Evolutionary conservation across 2,113 vertebrate genomes (phyloP), one percentile per base, ranked within the genome.

Genomic region (Epinephelus cyanopodus): DNA sequence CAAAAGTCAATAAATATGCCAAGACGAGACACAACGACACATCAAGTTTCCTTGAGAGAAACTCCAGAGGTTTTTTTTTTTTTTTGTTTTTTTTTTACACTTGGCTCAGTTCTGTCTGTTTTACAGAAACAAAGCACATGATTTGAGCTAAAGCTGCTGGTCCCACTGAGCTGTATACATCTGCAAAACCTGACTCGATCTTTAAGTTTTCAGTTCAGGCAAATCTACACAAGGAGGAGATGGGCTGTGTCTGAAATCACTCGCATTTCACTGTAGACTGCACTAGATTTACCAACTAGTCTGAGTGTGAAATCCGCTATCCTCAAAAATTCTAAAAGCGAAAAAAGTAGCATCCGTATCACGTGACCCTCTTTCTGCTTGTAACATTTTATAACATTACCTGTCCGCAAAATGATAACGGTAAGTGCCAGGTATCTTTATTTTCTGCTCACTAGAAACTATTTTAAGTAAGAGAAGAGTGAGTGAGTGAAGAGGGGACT

Each of bases 1-100:
- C 88, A 77, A 73, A 82, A 78, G 64, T 89, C 76, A 85, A 83
- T 83, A 86, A 86, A 86, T 79, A 88, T 74, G 66, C 48, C 73
- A 67, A 83, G 56, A 86, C 18, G 12, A 64, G 33, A 83, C 72
- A 82, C 75, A 69, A 71, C 52, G 73, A 79, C 37, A 79, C 79
- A 82, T 78, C 57, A 60, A 29, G 50, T 42, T 82, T 29, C 64
- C 71, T 39, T 79, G 52, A 72, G 63, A 70, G 66, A 71, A 60
- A 53, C 83, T 69, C 50, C 78, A 77, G 53, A 84, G 25, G 64
- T 89, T 79, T 67, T 45, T 53, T 74, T 74, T 39, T 42, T 64
- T 61, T 33, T 27, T 2, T 29, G 3, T 82, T 15, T 45, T 21
- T 33, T 63, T 54, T 81, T 79, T 74, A 57, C 42, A 70, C 58